A percentile compares a stretch with the other conserved stretches of the same genome.
Conservation (phyloP, 2,113 vertebrate species). For the Neolamprologus toae region DNA sequence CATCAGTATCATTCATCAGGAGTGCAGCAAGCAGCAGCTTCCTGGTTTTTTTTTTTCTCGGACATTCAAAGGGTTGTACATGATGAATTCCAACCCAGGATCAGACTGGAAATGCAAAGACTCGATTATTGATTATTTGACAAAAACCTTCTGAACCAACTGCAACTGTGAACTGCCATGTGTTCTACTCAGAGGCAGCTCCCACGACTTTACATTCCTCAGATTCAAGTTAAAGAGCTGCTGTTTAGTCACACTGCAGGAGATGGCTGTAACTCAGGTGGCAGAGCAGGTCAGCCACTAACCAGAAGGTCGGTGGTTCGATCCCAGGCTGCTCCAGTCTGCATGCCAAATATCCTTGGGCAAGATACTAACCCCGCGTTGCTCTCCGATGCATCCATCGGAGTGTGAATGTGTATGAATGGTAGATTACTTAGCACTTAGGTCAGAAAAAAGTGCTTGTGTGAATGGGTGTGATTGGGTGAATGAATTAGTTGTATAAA, state of each 20-base stretch:
- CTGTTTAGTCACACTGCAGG: not conserved
- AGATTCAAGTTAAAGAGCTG: not conserved
- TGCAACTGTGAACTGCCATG: not conserved
- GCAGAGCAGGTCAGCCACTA: too few relatives aligned
- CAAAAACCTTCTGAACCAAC: not conserved
- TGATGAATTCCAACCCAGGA: not conserved
- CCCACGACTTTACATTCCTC: not conserved
- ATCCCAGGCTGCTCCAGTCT: too few relatives aligned
- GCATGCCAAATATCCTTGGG: too few relatives aligned
- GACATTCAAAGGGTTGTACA: not conserved
- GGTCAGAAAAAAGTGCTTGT: too few relatives aligned
- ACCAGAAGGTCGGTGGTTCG: too few relatives aligned
- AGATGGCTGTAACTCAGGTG: too few relatives aligned
- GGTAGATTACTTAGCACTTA: too few relatives aligned
- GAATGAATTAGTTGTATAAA: too few relatives aligned
- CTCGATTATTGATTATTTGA: not conserved
- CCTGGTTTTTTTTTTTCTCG: not conserved
- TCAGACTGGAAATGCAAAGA: not conserved
- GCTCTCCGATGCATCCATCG: too few relatives aligned
- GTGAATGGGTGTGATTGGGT: too few relatives aligned
- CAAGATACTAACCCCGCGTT: too few relatives aligned
- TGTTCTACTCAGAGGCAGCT: not conserved
- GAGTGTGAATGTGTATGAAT: too few relatives aligned
- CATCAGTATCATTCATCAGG: not conserved
- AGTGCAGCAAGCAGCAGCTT: not conserved